Percentiles rank a stretch among this genome's conserved stretches.
These are phyloP conservation scores for Sminthurinus aureus DNA, from an alignment of 2,888 invertebrate species.

Conservation along the genomic window DNA sequence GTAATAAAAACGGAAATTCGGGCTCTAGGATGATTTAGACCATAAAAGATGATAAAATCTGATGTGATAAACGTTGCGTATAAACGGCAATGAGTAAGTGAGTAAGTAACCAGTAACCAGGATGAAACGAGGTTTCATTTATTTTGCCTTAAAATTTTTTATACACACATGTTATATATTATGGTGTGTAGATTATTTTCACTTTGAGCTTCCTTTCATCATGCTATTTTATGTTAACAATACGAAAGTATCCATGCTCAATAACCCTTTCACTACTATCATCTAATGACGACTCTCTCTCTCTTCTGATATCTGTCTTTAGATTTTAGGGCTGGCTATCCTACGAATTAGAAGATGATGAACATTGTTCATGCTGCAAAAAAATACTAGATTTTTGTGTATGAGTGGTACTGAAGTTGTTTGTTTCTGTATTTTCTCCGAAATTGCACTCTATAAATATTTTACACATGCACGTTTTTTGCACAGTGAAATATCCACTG, in stretches of 20 bases:
- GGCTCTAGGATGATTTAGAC: constrained; percentile 24
- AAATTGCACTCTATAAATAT: too few species aligned
- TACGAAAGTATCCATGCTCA: too few species aligned
- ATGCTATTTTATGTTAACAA: too few species aligned
- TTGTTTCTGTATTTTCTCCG: too few species aligned
- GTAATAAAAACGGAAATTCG: constrained; percentile 22
- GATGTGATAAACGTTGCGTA: constrained; percentile 19
- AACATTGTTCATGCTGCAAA: not conserved
- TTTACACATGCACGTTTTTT: too few species aligned
- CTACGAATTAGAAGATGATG: not conserved
- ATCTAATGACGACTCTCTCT: not conserved
- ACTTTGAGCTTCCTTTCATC: not conserved
- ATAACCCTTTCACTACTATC: not conserved
- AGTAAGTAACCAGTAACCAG: not conserved
- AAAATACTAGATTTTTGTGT: too few species aligned
- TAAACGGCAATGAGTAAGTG: not conserved
- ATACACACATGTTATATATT: not conserved
- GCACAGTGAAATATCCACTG: too few species aligned
- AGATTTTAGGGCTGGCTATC: not conserved
- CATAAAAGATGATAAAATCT: constrained; percentile 41
- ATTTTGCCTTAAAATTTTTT: constrained; percentile 15
- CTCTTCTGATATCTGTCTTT: too few species aligned
- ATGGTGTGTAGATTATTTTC: not conserved
- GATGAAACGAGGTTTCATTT: constrained; percentile 25
- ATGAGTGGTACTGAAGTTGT: too few species aligned